Evolutionary conservation across 2,888 invertebrate genomes (phyloP), one percentile per base, ranked within the genome.

Genomic region (Chrysina gloriosa): DNA sequence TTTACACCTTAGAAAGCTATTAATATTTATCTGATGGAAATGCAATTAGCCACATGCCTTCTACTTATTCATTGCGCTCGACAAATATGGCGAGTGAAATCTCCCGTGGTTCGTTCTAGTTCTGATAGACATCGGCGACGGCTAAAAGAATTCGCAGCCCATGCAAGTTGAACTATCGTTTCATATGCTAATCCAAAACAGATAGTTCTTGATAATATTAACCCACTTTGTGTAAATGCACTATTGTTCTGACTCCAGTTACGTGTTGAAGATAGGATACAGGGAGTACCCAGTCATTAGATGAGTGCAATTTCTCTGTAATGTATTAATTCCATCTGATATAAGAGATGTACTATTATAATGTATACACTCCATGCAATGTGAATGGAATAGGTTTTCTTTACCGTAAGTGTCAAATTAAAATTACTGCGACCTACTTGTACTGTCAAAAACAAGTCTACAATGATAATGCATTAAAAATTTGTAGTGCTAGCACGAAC

Each of bases 41-140:
- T 45, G 56, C 56, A 65, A 65, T 65, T 65, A 65, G 56, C 39
- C 54, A 27, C 58, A 14, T 54, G 39, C 52, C 34, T 39, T 52
- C 50, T 52, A 54, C 65, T 65, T 54, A 65, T 54, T 65, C 52
- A 65, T 27, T 56, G 45, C 65, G 45, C 25, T 52, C 54, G 45
- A 42, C 65, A 31, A 65, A 65, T 65, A 65, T 42, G 65, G 65
- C 54, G 65, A 65, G 65, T 65, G 56, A 65, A 65, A 65, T 65
- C 65, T 56, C 42, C 31, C 34, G 36, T 56, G 36, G 11, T 27
- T 25, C 25, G 45, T 56, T 56, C 65, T 54, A 65, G 65, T 52
- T 65, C 54, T 52, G 65, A 65, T 54, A 54, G 56, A 56, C 58
- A 61, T 61, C 58, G 58, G 27, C 19, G 42, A 61, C 42, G 9